phyloP scores from a whole-genome alignment of 37 sponge, comb jelly and placozoan species.

The Beroe ovata region DNA sequence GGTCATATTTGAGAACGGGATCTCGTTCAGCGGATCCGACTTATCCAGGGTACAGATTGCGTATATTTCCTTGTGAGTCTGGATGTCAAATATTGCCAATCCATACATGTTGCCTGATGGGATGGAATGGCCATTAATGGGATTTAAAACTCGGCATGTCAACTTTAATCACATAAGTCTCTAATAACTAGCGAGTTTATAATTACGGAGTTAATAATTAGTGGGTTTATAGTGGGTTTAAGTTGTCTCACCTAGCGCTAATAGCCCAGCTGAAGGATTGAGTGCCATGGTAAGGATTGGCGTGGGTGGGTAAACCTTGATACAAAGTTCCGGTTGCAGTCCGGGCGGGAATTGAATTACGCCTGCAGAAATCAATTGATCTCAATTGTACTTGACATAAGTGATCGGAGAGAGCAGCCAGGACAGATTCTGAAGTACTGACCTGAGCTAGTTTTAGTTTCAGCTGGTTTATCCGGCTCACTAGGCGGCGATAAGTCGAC shows the following conservation, averaged over 20 bases:
- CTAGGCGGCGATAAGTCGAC: conserved; percentile 37
- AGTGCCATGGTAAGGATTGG: conserved; percentile 57
- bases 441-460: conserved; percentile 28
- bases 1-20: conserved; percentile 46
- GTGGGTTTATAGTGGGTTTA: too few relatives aligned
- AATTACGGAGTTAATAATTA: too few relatives aligned
- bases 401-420: too few relatives aligned
- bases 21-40: conserved; percentile 1
- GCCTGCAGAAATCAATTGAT: too few relatives aligned
- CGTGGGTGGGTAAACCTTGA: conserved; percentile 41
- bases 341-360: conserved; percentile 22
- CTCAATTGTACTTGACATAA: too few relatives aligned
- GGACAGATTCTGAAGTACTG: background rate
- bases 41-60: conserved; percentile 30
- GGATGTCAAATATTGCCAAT: conserved; percentile 43
- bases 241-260: conserved; percentile 31
- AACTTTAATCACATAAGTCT: too few relatives aligned
- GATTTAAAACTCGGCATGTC: too few relatives aligned
- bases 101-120: conserved; percentile 49
- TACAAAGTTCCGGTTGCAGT: conserved; percentile 53
- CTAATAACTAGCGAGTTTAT: too few relatives aligned
- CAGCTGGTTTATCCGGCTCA: conserved; percentile 53
- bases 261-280: conserved; percentile 21
- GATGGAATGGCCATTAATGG: too few relatives aligned
- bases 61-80: conserved; percentile 27